Base-by-base conservation (phyloP, 2,888 invertebrate genomes). In the Cantharis rustica region DNA sequence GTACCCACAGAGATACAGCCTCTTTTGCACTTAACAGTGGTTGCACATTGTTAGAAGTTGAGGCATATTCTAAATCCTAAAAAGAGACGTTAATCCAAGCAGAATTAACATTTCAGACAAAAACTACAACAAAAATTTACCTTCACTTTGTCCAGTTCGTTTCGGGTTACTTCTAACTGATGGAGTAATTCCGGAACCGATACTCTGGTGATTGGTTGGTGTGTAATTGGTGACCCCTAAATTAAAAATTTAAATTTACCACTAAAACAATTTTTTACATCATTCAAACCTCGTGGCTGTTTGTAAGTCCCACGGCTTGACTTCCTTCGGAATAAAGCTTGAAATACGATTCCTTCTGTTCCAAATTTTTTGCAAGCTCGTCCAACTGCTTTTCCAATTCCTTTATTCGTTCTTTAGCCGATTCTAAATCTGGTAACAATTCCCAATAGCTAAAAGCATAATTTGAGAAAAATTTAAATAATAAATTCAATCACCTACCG, bases 1-100 rank as follows among this genome's bases (percentile, higher is more conserved):
- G 94, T 90, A 95, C 95, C 95, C 95, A 96, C 90, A 96, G 94
- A 90, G 95, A 95, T 92, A 96, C 94, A 91, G 96, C 96, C 93
- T 96, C 95, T 93, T 95, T 94, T 91, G 95, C 95, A 91, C 95
- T 95, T 91, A 96, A 93, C 91, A 95, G 94, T 91, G 93, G 93
- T 92, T 93, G 93, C 90, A 92, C 92, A 90, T 91, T 93, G 91
- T 91, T 89, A 88, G 91, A 88, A 82, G 89, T 85, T 84, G 87
- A 91, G 89, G 92, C 91, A 91, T 92, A 93, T 89, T 92, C 91
- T 89, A 92, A 89, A 89, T 93, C 93, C 93, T 93, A 92, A 89
- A 90, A 90, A 90, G 89, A 86, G 70, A 72, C 71, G 75, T 78
- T 79, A 75, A 68, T 79, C 68, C 62, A 68, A 47, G 23, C 20